These are phyloP conservation scores for Masnerella sp. DNA, from an alignment of 2,888 invertebrate species.

Conservation along the genomic window DNA sequence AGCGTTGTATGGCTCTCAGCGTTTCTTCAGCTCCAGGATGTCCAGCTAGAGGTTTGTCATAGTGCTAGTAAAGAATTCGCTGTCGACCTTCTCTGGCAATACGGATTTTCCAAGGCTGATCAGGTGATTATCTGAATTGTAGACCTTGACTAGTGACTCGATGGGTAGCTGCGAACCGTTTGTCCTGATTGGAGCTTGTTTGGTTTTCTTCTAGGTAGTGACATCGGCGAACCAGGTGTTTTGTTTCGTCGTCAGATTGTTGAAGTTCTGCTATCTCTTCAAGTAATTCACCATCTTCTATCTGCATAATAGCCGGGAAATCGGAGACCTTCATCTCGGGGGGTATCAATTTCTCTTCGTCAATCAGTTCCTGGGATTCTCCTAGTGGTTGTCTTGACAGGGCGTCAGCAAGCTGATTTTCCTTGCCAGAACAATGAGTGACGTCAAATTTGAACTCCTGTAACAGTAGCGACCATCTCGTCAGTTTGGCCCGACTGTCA, in stretches of 20 bases:
- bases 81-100: too few relatives aligned
- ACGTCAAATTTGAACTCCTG: constrained; percentile 5
- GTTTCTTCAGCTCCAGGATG: too few relatives aligned
- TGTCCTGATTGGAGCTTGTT: too few relatives aligned
- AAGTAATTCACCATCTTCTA: too few relatives aligned
- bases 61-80: too few relatives aligned
- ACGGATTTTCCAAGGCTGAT: constrained; percentile 34
- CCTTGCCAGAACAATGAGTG: too few relatives aligned
- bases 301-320: too few relatives aligned
- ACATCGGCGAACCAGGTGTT: not conserved
- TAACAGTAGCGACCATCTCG: not conserved
- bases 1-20: too few relatives aligned
- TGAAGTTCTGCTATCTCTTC: not conserved
- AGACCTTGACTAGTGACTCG: not conserved
- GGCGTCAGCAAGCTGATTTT: not conserved
- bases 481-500: not conserved
- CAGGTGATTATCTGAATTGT: not conserved
- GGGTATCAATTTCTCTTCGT: not conserved
- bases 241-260: not conserved
- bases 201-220: not conserved
- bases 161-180: not conserved
- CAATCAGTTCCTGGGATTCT: not conserved
- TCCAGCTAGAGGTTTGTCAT: too few relatives aligned
- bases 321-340: not conserved
- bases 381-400: not conserved